A percentile compares a stretch with the other conserved stretches of the same genome.
These are phyloP conservation scores for Fringilla coelebs DNA, from an alignment of 2,797 vertebrate species.

Conservation along the genomic window DNA sequence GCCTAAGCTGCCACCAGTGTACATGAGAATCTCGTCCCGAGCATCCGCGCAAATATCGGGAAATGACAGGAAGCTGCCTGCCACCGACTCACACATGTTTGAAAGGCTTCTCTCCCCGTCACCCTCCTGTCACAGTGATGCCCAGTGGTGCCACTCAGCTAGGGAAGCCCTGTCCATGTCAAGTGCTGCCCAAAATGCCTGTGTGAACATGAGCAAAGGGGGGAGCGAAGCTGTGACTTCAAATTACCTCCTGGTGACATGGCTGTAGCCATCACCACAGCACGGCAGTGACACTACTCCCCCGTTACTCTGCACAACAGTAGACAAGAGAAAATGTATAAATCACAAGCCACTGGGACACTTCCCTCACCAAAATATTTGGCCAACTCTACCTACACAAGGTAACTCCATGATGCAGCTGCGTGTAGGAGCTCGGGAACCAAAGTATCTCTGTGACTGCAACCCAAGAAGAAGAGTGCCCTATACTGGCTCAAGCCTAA, in stretches of 20 bases:
- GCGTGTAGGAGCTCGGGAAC: fast-evolving
- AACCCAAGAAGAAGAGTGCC: background rate
- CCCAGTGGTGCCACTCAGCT: fast-evolving
- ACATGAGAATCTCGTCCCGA: fast-evolving
- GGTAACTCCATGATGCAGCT: fast-evolving
- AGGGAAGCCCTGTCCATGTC: fast-evolving
- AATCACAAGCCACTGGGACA: background rate
- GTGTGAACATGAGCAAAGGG: fast-evolving
- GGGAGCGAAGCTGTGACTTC: background rate
- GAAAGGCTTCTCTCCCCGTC: background rate
- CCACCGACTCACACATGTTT: fast-evolving
- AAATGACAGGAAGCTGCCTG: background rate
- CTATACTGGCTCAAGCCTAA: background rate
- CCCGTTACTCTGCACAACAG: fast-evolving
- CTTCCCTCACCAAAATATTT: background rate
- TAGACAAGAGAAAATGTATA: background rate
- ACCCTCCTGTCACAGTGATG: background rate
- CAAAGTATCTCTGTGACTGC: background rate
- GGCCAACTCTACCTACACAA: fast-evolving
- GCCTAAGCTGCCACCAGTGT: fast-evolving
- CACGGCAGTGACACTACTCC: background rate
- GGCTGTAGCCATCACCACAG: background rate
- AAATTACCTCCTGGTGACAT: fast-evolving
- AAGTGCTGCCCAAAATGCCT: background rate
- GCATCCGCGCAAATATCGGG: fast-evolving